Percentiles rank a stretch among this genome's conserved stretches.
These are phyloP conservation scores for Protula sp. DNA, from an alignment of 2,888 invertebrate species.

Conservation along the genomic window DNA sequence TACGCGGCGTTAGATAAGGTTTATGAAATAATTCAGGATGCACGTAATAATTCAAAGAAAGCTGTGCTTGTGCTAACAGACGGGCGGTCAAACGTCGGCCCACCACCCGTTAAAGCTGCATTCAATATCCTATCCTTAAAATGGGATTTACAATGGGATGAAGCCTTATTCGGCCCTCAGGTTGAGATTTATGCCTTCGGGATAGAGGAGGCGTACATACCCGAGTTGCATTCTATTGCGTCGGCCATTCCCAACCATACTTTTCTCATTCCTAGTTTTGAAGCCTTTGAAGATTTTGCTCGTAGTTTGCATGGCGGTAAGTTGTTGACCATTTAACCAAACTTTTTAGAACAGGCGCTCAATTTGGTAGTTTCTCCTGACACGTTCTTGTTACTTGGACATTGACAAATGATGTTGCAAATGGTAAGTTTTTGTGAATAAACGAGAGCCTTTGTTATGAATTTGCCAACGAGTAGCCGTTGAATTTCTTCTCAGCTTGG, in stretches of 20 bases:
- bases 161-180: conserved; percentile 27
- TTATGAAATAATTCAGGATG: too few relatives aligned
- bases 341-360: too few relatives aligned
- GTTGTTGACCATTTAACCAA: too few relatives aligned
- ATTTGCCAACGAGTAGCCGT: too few relatives aligned
- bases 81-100: conserved; percentile 32
- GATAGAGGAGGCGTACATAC: conserved; percentile 25
- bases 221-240: conserved; percentile 28
- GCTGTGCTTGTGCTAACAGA: conserved; percentile 31
- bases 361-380: too few relatives aligned
- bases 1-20: conserved; percentile 22
- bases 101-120: conserved; percentile 28
- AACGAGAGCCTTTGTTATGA: too few relatives aligned
- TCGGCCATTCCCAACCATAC: conserved; percentile 26
- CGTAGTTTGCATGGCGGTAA: conserved; percentile 30
- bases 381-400: too few relatives aligned
- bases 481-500: too few relatives aligned
- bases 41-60: conserved; percentile 16
- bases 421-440: too few relatives aligned
- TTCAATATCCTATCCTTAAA: conserved; percentile 26
- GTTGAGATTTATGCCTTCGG: conserved; percentile 33
- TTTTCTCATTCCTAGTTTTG: conserved; percentile 27
- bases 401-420: too few relatives aligned
- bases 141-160: conserved; percentile 28
- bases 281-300: conserved; percentile 25